A percentile compares a stretch with the other conserved stretches of the same genome.
phyloP scores from a whole-genome alignment of 2,888 invertebrate species.

The Monoplex corrugatus region DNA sequence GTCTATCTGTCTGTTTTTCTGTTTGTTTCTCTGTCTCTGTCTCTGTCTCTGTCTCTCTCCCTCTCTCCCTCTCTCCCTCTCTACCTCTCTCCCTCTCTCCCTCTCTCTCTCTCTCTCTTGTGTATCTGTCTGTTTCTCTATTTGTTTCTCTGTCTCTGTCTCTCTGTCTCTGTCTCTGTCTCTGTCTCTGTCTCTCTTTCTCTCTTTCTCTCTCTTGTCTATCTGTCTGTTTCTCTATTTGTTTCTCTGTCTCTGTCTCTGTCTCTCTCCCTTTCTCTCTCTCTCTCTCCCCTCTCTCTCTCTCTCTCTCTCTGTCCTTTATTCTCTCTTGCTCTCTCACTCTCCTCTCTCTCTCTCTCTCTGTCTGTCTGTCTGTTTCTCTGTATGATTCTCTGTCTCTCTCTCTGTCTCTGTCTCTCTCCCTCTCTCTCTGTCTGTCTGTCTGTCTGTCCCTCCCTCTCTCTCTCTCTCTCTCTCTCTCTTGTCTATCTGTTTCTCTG shows the following conservation, averaged over 20 bases:
- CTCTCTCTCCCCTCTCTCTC: neutral
- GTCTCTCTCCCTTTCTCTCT: neutral
- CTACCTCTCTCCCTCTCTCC: too few relatives aligned
- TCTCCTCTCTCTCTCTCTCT: neutral
- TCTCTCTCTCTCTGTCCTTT: neutral
- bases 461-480: neutral
- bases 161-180: neutral
- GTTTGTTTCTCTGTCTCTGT: too few relatives aligned
- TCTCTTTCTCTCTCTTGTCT: slow-evolving; percentile 22
- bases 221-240: neutral
- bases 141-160: neutral
- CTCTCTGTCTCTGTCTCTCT: too few relatives aligned
- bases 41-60: too few relatives aligned
- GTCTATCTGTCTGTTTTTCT: too few relatives aligned
- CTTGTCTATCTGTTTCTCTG: neutral
- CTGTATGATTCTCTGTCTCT: too few relatives aligned
- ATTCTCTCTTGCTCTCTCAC: neutral
- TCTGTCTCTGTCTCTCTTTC: neutral
- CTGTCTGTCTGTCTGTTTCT: too few relatives aligned
- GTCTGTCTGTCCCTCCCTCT: neutral
- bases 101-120: too few relatives aligned
- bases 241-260: neutral
- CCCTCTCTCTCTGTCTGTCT: neutral
- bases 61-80: too few relatives aligned
- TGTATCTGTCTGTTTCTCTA: neutral